Base-by-base conservation (phyloP, 2,888 invertebrate genomes). In the Apotomis turbidana region DNA sequence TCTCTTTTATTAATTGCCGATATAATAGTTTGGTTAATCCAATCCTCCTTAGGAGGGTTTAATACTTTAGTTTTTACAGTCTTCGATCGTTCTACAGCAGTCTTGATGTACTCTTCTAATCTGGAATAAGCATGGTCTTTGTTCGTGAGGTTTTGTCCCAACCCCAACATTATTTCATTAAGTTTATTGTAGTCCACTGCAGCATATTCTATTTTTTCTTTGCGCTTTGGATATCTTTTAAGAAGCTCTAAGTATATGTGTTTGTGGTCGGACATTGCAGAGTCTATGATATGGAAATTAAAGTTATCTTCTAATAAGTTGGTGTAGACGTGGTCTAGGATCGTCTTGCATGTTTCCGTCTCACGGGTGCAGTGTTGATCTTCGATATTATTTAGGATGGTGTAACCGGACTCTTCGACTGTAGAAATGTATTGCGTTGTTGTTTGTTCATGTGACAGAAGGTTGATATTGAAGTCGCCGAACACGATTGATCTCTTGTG, bases 371-470 rank as follows among this genome's bases (percentile, higher is more conserved):
- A 27, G 27, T 27, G 27, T 27, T 75, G 70, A 54, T 68, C 51
- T 8, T 72, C 15, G 0, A 76, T 72, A 68, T 75, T 78, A 70
- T 79, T 79, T 9, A 79, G 1, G 8, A 80, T 61, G 13, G 64
- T 64, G 51, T 72, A 68, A n/a, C 73, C 71, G n/a, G 63, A 15
- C 61, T 66, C 69, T 51, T 61, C 60, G 3, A 69, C 4, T 54
- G 6, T 15, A 54, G 51, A 15, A 41, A 54, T 44, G 12, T 70
- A 66, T 38, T 64, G 57, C 5, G 46, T 27, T 3, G 54, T 27
- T 27, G 27, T 27, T 27, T 27, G 27, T 27, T 27, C 27, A 27
- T 27, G 27, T 27, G 27, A 27, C 27, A 27, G 27, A 27, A 27
- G 27, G 27, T 27, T 27, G 27, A 27, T 27, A 27, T 27, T 27